Evolutionary conservation across 2,797 vertebrate species (phyloP).

Genomic region (Eurystomus glaucurus): DNA sequence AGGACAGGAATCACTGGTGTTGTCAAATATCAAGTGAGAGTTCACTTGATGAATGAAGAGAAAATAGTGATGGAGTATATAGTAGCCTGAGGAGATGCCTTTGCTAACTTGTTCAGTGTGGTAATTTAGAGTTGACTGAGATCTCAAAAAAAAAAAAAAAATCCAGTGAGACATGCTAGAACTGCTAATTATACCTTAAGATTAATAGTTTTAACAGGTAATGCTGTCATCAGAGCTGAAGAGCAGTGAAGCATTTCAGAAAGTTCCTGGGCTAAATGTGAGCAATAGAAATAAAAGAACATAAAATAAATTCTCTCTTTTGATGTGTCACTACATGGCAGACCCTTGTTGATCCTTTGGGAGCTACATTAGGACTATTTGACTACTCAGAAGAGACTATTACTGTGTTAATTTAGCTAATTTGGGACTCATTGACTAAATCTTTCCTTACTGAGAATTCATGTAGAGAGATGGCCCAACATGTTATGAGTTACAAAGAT

Average conservation of each 20-base stretch:
- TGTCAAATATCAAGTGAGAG: neutral
- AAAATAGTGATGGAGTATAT: neutral
- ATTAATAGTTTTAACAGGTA: neutral
- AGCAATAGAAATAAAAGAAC: constrained; percentile 38
- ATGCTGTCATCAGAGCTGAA: constrained; percentile 26
- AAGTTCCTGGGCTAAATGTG: constrained; percentile 6
- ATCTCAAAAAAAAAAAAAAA: neutral
- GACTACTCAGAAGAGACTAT: neutral
- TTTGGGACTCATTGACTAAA: constrained; percentile 35
- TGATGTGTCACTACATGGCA: neutral
- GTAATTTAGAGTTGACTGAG: neutral
- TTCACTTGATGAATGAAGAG: neutral
- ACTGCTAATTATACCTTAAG: constrained; percentile 6
- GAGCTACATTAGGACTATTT: neutral
- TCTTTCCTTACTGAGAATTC: constrained; percentile 23
- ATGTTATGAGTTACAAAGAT: neutral
- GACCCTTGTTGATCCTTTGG: neutral
- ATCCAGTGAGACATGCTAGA: neutral
- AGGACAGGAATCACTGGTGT: neutral
- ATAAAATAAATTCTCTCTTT: constrained; percentile 11
- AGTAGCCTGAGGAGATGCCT: neutral
- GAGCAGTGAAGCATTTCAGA: constrained; percentile 50
- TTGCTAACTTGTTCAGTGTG: neutral
- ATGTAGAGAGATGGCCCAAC: neutral
- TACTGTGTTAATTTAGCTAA: constrained; percentile 29